Evolutionary conservation across 1,140 invertebrate genomes (phyloP).

Genomic region (Coenobita brevimanus): DNA sequence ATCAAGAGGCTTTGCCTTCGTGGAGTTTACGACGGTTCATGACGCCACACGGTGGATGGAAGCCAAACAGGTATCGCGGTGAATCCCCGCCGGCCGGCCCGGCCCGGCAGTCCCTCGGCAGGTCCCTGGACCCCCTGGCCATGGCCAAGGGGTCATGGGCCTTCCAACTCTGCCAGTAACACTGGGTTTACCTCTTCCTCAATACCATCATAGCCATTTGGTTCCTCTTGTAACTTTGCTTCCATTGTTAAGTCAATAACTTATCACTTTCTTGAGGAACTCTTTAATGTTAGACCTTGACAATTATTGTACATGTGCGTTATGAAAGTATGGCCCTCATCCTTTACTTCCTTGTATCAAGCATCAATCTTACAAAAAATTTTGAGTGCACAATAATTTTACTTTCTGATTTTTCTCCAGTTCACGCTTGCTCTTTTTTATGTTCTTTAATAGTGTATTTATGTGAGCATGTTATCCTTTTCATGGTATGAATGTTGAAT

Average conservation of each 20-base stretch:
- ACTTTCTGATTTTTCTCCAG: slow-evolving; percentile 36
- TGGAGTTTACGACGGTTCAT: slow-evolving; percentile 92
- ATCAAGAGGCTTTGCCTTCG: slow-evolving; percentile 94
- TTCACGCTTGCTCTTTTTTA: slow-evolving; percentile 62
- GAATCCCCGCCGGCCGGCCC: slow-evolving; percentile 70
- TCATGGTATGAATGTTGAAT: slow-evolving; percentile 56
- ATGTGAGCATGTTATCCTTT: slow-evolving; percentile 61
- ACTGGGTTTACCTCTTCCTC: slow-evolving; percentile 64
- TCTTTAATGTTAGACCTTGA: slow-evolving; percentile 55
- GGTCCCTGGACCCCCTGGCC: slow-evolving; percentile 57
- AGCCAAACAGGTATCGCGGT: slow-evolving; percentile 86
- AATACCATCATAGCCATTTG: slow-evolving; percentile 65
- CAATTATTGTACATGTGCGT: slow-evolving; percentile 65
- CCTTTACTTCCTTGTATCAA: slow-evolving; percentile 56
- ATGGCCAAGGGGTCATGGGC: slow-evolving; percentile 50
- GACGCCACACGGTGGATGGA: slow-evolving; percentile 95
- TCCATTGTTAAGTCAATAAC: slow-evolving; percentile 62
- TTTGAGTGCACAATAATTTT: slow-evolving; percentile 62
- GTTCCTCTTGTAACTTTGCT: slow-evolving; percentile 64
- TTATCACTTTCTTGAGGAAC: slow-evolving; percentile 64
- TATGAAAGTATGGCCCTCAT: slow-evolving; percentile 58
- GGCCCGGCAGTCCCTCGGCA: slow-evolving; percentile 56
- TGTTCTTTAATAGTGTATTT: slow-evolving; percentile 61
- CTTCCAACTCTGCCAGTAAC: slow-evolving; percentile 65
- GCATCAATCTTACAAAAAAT: slow-evolving; percentile 46